Conservation (phyloP, 2,113 vertebrate species). For the Hipposideros armiger region DNA sequence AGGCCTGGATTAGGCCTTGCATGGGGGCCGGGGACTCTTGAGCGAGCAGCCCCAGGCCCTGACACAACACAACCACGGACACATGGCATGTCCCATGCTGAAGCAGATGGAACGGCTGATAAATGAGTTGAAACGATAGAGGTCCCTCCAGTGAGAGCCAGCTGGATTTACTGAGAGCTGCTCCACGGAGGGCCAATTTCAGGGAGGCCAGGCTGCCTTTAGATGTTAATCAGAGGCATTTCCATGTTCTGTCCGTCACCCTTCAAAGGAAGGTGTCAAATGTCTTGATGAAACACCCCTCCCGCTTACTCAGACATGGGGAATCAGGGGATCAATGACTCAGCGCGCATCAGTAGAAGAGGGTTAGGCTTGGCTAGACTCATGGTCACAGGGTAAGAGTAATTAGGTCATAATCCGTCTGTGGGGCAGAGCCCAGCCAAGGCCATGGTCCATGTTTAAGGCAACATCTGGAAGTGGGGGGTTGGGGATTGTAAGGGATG, state of each 20-base stretch:
- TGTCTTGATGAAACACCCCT: constrained; percentile 63
- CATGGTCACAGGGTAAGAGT: neutral
- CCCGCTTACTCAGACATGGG: neutral
- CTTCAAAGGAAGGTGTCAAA: constrained; percentile 77
- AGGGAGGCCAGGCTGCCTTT: constrained; percentile 37
- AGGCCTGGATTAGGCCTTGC: constrained; percentile 15
- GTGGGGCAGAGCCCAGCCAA: neutral
- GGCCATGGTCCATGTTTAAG: neutral
- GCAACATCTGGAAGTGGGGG: neutral
- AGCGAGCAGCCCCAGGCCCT: neutral
- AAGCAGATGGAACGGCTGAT: constrained; percentile 59
- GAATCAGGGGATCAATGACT: constrained; percentile 49
- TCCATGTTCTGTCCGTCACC: constrained; percentile 10
- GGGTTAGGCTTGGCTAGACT: neutral
- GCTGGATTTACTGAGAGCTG: neutral
- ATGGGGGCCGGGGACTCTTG: constrained; percentile 34
- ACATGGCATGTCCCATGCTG: neutral
- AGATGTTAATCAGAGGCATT: constrained; percentile 70
- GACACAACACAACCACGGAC: neutral
- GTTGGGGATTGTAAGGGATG: neutral
- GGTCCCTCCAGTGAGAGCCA: neutral
- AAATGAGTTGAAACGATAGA: constrained; percentile 65
- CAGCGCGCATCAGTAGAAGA: constrained; percentile 10
- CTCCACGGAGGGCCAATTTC: neutral
- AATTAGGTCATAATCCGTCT: neutral